A percentile compares a stretch with the other conserved stretches of the same genome.
These are phyloP conservation scores for Eremobia ochroleuca DNA, from an alignment of 2,888 invertebrate genomes.

Conservation along the genomic window DNA sequence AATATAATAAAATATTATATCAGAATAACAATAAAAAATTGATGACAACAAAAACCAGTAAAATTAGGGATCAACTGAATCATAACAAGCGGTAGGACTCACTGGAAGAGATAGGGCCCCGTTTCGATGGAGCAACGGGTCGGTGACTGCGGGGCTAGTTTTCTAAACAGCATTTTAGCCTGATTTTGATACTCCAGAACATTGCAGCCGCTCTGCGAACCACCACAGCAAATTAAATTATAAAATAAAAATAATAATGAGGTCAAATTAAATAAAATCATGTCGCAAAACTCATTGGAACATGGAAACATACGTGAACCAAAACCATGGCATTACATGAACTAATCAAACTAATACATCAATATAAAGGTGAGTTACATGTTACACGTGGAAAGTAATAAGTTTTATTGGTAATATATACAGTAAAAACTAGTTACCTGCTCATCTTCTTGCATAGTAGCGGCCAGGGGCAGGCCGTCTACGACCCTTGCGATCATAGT, in stretches of 20 bases:
- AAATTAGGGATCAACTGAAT: conserved; percentile 70
- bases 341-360: conserved; percentile 25
- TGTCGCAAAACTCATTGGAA: conserved; percentile 50
- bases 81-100: conserved; percentile 89
- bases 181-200: conserved; percentile 99
- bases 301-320: conserved; percentile 56
- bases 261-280: conserved; percentile 71
- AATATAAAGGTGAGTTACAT: conserved; percentile 28
- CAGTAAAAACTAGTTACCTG: conserved; percentile 92
- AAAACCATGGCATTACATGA: conserved; percentile 29
- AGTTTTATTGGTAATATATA: conserved; percentile 14
- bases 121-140: conserved; percentile 98
- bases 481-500: conserved; percentile 99
- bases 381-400: conserved; percentile 32
- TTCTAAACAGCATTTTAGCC: conserved; percentile 99
- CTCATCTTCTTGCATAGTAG: conserved; percentile 99
- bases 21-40: conserved; percentile 20
- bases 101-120: conserved; percentile 99
- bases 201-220: conserved; percentile 96
- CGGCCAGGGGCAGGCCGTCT: conserved; percentile 98
- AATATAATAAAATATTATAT: conserved; percentile 41
- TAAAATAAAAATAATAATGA: conserved; percentile 69
- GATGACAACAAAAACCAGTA: conserved; percentile 52
- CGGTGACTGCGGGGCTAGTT: conserved; percentile 97
- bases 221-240: conserved; percentile 85